Percentiles rank a stretch among this genome's conserved stretches.
phyloP scores from a whole-genome alignment of 2,113 vertebrate species.

The Phaetusa simplex region DNA sequence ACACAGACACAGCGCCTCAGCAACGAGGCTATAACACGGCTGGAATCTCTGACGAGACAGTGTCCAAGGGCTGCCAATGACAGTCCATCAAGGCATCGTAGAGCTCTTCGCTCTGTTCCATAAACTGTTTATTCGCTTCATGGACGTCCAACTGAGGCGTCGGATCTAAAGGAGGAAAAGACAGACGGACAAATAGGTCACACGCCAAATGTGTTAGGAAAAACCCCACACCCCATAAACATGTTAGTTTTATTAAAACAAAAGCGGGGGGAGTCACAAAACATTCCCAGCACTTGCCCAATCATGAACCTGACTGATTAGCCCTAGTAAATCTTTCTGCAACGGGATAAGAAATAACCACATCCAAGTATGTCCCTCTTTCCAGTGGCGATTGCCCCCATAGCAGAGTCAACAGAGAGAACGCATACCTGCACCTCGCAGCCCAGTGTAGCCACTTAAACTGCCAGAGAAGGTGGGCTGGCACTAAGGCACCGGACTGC shows the following conservation, averaged over 20 bases:
- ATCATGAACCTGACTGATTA: not conserved
- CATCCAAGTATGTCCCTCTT: not conserved
- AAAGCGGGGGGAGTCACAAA: not conserved
- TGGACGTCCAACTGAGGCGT: slow-evolving; percentile 81
- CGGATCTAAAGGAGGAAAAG: slow-evolving; percentile 76
- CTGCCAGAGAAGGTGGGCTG: not conserved
- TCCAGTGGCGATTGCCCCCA: not conserved
- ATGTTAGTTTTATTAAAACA: not conserved
- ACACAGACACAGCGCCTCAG: not conserved
- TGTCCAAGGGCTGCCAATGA: slow-evolving; percentile 87
- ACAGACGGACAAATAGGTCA: not conserved
- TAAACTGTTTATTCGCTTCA: slow-evolving; percentile 88
- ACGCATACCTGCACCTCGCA: not conserved
- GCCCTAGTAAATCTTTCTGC: not conserved
- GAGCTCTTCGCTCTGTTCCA: slow-evolving; percentile 92
- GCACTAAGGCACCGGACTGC: not conserved
- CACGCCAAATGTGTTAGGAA: not conserved
- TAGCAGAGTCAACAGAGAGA: not conserved
- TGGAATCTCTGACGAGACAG: slow-evolving; percentile 77
- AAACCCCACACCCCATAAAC: not conserved
- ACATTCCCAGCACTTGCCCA: not conserved
- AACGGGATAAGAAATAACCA: not conserved
- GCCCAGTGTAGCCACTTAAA: not conserved
- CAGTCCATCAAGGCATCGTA: slow-evolving; percentile 89
- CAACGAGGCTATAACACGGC: slow-evolving; percentile 50